These are phyloP conservation scores for Molothrus aeneus DNA, from an alignment of 2,797 vertebrate genomes.

Conservation along the genomic window DNA sequence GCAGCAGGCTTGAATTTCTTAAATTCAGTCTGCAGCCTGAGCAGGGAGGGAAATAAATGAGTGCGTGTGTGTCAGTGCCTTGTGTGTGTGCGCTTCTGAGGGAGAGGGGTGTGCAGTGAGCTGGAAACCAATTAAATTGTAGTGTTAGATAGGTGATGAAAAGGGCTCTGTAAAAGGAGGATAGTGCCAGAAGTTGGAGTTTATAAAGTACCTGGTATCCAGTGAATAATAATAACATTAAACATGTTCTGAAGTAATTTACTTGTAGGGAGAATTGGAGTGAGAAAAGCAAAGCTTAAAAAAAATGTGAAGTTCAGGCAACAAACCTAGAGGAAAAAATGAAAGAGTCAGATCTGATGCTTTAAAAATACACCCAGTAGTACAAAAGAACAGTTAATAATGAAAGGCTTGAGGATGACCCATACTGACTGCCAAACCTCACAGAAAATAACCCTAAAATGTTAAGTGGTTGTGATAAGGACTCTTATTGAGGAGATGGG, in stretches of 20 bases:
- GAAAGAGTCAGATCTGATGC: neutral
- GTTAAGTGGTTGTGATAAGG: neutral
- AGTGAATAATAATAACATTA: neutral
- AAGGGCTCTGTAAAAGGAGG: neutral
- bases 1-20: conserved; percentile 28
- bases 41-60: neutral
- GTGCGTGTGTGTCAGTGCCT: neutral
- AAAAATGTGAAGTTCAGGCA: neutral
- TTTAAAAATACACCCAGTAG: neutral
- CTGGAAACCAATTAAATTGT: conserved; percentile 52
- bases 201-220: neutral
- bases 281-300: neutral
- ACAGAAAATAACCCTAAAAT: neutral
- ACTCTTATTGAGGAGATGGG: neutral
- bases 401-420: neutral
- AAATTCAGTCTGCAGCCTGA: neutral
- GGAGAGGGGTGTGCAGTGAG: neutral
- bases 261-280: neutral
- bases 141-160: conserved; percentile 16
- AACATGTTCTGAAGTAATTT: neutral
- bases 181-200: neutral
- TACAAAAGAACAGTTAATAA: neutral
- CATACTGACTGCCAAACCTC: neutral
- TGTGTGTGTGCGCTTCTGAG: neutral
- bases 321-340: neutral